Conservation (phyloP, 2,888 invertebrate species). For the Charanyca ferruginea region DNA sequence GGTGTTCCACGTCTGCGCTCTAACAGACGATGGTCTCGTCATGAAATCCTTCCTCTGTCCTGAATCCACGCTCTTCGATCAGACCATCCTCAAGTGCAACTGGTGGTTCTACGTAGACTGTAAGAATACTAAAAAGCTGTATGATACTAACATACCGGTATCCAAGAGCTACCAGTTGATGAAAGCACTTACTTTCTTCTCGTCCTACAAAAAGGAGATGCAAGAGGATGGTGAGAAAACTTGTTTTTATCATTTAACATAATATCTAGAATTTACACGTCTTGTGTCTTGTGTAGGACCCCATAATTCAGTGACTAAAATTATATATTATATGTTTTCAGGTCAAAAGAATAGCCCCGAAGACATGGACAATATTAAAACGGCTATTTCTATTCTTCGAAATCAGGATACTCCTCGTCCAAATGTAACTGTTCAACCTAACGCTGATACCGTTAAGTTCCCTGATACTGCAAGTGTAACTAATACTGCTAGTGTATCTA, state of each 20-base stretch:
- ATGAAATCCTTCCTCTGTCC: constrained; percentile 98
- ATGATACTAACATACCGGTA: constrained; percentile 97
- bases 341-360: constrained; percentile 81
- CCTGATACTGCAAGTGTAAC: constrained; percentile 42
- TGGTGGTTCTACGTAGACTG: constrained; percentile 99
- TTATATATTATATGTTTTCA: constrained; percentile 61
- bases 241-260: background rate
- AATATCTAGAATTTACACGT: too few relatives aligned
- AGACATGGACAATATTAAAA: constrained; percentile 84
- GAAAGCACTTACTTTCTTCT: constrained; percentile 97
- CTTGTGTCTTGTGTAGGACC: too few relatives aligned
- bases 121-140: constrained; percentile 94
- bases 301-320: background rate
- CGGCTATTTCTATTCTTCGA: constrained; percentile 85
- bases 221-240: constrained; percentile 77
- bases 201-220: constrained; percentile 94
- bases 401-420: constrained; percentile 77
- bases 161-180: constrained; percentile 98
- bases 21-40: constrained; percentile 96
- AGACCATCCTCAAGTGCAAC: constrained; percentile 97
- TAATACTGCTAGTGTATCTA: constrained; percentile 36
- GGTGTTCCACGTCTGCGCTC: constrained; percentile 97
- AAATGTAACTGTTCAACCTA: constrained; percentile 50
- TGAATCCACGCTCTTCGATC: constrained; percentile 97
- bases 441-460: constrained; percentile 27